These are phyloP conservation scores for Volucella zonaria DNA, from an alignment of 2,888 invertebrate species.

Conservation along the genomic window DNA sequence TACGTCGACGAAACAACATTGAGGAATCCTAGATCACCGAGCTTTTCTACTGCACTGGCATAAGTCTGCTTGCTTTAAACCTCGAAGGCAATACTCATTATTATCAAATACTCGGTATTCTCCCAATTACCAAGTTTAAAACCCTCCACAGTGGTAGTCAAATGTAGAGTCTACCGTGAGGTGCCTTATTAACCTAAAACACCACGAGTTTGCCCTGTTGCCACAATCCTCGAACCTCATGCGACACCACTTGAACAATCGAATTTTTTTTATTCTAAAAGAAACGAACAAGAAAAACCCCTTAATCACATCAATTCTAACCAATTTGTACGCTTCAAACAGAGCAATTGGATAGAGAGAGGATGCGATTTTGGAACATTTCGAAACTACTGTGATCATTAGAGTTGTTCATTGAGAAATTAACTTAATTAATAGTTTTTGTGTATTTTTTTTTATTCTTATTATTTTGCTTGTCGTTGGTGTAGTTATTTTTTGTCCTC, in stretches of 20 bases:
- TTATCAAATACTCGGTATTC: constrained; percentile 31
- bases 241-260: constrained; percentile 53
- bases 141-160: constrained; percentile 58
- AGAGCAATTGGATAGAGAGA: constrained; percentile 15
- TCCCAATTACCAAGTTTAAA: constrained; percentile 27
- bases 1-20: constrained; percentile 80
- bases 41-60: not conserved
- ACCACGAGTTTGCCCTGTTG: constrained; percentile 44
- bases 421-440: constrained; percentile 58
- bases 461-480: constrained; percentile 40
- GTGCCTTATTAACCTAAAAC: constrained; percentile 69
- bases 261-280: constrained; percentile 51
- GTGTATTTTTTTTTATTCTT: constrained; percentile 32
- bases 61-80: constrained; percentile 14
- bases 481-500: constrained; percentile 35
- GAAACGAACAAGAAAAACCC: constrained; percentile 53
- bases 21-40: constrained; percentile 52
- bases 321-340: too few relatives aligned
- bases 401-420: constrained; percentile 73
- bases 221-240: constrained; percentile 19
- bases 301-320: not conserved
- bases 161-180: constrained; percentile 45
- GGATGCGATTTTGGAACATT: constrained; percentile 65
- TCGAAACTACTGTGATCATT: constrained; percentile 74
- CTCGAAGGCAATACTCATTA: constrained; percentile 37